phyloP scores from a whole-genome alignment of 2,888 invertebrate species.

The Catocala nupta region DNA sequence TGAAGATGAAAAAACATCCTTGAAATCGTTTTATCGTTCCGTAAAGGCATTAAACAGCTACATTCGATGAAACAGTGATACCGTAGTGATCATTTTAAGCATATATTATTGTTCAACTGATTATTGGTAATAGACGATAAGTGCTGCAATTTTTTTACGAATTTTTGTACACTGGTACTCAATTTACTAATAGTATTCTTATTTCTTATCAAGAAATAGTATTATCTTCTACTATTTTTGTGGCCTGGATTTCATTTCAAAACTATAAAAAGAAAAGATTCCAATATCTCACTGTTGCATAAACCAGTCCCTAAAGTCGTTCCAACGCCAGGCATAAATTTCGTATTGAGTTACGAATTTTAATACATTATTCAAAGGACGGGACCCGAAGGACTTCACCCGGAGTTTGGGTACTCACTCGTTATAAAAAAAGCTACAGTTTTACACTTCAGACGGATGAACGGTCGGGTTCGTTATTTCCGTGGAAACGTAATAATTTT shows the following conservation, averaged over 20 bases:
- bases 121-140: too few relatives aligned
- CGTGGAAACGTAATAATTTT: conserved; percentile 41
- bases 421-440: conserved; percentile 46
- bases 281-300: conserved; percentile 10
- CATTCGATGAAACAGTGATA: too few relatives aligned
- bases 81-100: too few relatives aligned
- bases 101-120: too few relatives aligned
- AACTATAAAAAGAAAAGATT: conserved; percentile 9
- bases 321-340: conserved; percentile 16
- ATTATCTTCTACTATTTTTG: background rate
- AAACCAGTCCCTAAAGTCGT: conserved; percentile 14
- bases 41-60: too few relatives aligned
- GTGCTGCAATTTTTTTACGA: too few relatives aligned
- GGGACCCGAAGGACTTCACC: conserved; percentile 10
- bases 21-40: too few relatives aligned
- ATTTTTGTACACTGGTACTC: too few relatives aligned
- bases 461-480: conserved; percentile 47
- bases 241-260: conserved; percentile 1
- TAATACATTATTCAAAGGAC: conserved; percentile 25
- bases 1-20: too few relatives aligned
- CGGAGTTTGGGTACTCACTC: conserved; percentile 38
- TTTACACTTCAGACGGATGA: conserved; percentile 34
- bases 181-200: too few relatives aligned
- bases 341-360: conserved; percentile 25
- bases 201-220: too few relatives aligned